Base-by-base conservation (phyloP, 2,797 vertebrate species). In the Phrynocephalus guinanensis region DNA sequence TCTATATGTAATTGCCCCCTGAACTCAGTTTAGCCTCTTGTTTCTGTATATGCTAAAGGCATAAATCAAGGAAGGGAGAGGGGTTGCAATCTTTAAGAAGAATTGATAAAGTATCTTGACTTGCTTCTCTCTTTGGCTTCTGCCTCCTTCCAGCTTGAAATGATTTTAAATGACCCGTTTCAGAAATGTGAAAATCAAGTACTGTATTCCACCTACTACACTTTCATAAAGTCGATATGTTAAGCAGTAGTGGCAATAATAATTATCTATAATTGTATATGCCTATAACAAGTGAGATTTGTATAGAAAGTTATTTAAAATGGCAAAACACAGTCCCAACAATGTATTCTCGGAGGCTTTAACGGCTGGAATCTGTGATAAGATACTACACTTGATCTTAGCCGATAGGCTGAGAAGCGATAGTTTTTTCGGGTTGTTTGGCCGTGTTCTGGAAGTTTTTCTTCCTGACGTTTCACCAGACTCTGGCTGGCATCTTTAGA, bases 1-100 rank as follows among this genome's bases (percentile, higher is more conserved):
- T 85, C 75, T 82, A 76, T 24, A 77, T 80, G 78, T 48, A 76
- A 82, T 56, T 76, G 44, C 72, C 63, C 63, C 71, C 66, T 88
- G 77, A 88, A 85, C 77, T 85, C n/a, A 52, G 9, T 80, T 80
- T 38, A 76, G 28, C 9, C 77, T 81, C 20, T 67, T n/a, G n/a
- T 85, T 84, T 44, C 24, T 75, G 81, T 75, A 76, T 88, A 81
- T 2, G 70, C 56, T 76, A 28, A 68, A 70, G 60, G 71, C 75
- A 26, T 70, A 30, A 88, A 76, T 81, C 26, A 52, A 79, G 78
- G 52, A 79, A 84, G 72, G 67, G 71, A 44, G 38, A 44, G 52
- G 71, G 66, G 44, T 50, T 79, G 11, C 26, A 68, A 33, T 10
- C 24, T 16, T 44, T 22, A 6, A 67, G 6, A 76, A 44, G 38